Base-by-base conservation (phyloP, 53 echinoderm and acorn worm genomes). In the Arbacia lixula region DNA sequence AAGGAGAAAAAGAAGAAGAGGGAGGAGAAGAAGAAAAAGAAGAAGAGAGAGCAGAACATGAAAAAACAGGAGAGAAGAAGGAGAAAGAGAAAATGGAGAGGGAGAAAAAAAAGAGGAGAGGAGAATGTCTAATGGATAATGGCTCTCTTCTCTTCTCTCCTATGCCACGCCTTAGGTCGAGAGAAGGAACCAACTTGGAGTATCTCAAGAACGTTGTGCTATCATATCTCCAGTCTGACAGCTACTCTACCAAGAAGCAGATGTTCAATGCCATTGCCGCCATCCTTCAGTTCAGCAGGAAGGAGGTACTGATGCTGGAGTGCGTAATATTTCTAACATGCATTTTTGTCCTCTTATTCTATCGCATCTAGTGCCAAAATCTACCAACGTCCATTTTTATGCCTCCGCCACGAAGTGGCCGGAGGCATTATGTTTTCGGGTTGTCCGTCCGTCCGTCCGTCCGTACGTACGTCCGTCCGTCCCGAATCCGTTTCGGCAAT, bases 151-250 rank as follows among this genome's bases (percentile, higher is more conserved):
- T 55, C 20, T 55, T 55, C 8, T n/a, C n/a, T n/a, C n/a, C n/a
- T n/a, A n/a, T n/a, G n/a, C n/a, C n/a, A n/a, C n/a, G 20, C 39
- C 52, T 53, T 56, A 99, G 99, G 82, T 95, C 99, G 8, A 76
- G 99, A 36, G 99, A 99, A 71, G 94, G 99, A 27, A 92, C 94
- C 21, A 99, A 99, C 80, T 55, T 99, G 68, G 99, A 99, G 60
- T 99, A 99, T 54, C 49, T 99, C 58, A 99, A 99, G 89, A 99
- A 99, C 57, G 99, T 99, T 4, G 94, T 99, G 53, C 75, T 94
- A 39, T 88, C 89, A 22, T 99, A 99, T 41, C 82, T 95, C 14
- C 88, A 87, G 73, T 91, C 92, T 1, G 99, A 99, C 36, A 94
- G 94, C 40, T 79, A 90, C n/a, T 94, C 94, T 5, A 92, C 89